A percentile compares a stretch with the other conserved stretches of the same genome.
Conservation (phyloP, 2,113 vertebrate species). For the Platycercus adscitus region DNA sequence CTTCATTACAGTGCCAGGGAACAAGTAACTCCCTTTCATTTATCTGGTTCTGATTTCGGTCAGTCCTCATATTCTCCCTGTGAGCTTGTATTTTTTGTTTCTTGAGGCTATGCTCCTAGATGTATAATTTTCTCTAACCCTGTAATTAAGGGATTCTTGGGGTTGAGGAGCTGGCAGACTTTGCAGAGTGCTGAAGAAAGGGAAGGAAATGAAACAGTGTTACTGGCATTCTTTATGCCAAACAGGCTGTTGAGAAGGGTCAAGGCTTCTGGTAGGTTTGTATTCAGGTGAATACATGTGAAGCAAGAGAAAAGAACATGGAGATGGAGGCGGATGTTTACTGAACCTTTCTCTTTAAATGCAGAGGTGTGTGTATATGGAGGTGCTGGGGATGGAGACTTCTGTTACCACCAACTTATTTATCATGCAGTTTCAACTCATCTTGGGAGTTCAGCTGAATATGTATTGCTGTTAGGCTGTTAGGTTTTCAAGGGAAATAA, state of each 20-base stretch:
- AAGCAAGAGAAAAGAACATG: not conserved
- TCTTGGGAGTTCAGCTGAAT: not conserved
- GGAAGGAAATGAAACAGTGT: not conserved
- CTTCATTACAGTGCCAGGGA: not conserved
- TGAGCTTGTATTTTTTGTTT: not conserved
- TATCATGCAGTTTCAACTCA: not conserved
- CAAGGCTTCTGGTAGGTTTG: not conserved
- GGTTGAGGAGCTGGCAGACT: not conserved
- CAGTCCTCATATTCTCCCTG: not conserved
- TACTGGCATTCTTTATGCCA: not conserved
- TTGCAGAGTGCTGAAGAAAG: not conserved
- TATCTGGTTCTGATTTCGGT: not conserved
- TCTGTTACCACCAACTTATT: not conserved
- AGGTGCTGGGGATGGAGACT: not conserved
- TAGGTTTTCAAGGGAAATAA: not conserved
- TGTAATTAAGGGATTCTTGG: conserved; percentile 34
- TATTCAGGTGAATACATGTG: not conserved
- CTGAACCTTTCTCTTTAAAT: not conserved
- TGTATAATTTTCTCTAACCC: conserved; percentile 5
- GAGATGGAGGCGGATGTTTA: not conserved
- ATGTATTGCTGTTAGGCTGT: not conserved
- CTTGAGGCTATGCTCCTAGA: not conserved
- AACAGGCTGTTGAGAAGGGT: not conserved
- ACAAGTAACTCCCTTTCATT: not conserved
- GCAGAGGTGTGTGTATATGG: not conserved